Conservation (phyloP, 2,797 vertebrate genomes). For the Glyptemys insculpta region DNA sequence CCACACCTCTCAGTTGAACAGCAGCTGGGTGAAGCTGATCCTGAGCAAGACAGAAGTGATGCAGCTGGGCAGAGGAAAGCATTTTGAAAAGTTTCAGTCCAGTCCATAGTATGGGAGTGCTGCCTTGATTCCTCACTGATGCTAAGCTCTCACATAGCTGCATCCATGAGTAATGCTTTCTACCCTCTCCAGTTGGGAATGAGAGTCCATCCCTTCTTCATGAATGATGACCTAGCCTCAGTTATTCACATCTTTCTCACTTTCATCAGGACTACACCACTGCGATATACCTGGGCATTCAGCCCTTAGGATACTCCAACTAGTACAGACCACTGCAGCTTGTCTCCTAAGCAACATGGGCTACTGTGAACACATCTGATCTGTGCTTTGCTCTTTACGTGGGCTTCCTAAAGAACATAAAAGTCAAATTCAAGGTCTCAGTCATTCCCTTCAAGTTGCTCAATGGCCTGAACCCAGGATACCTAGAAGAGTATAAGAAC, state of each 20-base stretch:
- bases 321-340: neutral
- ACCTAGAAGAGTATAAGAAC: neutral
- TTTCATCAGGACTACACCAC: neutral
- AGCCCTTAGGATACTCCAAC: neutral
- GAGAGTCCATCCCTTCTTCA: neutral
- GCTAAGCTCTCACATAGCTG: neutral
- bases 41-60: neutral
- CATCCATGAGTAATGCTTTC: neutral
- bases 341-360: neutral
- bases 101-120: neutral
- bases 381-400: neutral
- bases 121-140: neutral
- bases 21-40: neutral
- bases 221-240: neutral
- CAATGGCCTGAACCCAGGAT: neutral
- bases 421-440: neutral
- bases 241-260: neutral
- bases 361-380: neutral
- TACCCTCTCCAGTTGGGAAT: neutral
- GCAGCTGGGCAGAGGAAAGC: neutral
- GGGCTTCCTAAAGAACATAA: neutral
- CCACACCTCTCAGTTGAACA: neutral
- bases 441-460: neutral
- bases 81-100: neutral
- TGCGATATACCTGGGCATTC: neutral